Evolutionary conservation across 2,888 invertebrate genomes (phyloP).

Genomic region (Tipula unca): DNA sequence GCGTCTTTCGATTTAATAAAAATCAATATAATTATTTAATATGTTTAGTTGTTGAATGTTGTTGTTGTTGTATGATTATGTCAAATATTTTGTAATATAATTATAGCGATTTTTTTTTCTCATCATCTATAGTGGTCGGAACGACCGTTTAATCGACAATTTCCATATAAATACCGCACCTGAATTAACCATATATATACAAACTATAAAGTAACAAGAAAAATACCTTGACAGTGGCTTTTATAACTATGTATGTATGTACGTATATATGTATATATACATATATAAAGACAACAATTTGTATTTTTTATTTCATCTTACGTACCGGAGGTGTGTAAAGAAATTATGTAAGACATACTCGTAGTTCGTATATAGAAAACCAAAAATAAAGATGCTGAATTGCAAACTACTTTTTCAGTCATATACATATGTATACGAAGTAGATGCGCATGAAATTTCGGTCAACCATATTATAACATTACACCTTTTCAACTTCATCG

Average conservation of each 20-base stretch:
- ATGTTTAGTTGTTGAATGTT: neutral
- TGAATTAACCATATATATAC: too few relatives aligned
- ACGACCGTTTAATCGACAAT: too few relatives aligned
- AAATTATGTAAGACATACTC: neutral
- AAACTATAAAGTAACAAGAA: neutral
- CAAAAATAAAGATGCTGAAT: neutral
- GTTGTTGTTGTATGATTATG: neutral
- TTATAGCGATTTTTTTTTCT: neutral
- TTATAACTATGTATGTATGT: neutral
- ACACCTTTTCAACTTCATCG: neutral
- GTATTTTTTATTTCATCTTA: neutral
- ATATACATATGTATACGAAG: neutral
- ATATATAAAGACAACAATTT: neutral
- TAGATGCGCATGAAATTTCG: neutral
- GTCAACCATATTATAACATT: neutral
- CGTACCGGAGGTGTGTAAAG: neutral
- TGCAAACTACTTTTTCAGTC: neutral
- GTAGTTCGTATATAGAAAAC: too few relatives aligned
- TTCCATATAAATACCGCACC: too few relatives aligned
- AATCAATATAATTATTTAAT: neutral
- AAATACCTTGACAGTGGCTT: neutral
- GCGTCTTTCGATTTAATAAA: neutral
- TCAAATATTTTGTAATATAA: neutral
- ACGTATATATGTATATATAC: too few relatives aligned
- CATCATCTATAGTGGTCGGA: neutral